Evolutionary conservation across 2,113 vertebrate species (phyloP).

Genomic region (Scartelaos histophorus): DNA sequence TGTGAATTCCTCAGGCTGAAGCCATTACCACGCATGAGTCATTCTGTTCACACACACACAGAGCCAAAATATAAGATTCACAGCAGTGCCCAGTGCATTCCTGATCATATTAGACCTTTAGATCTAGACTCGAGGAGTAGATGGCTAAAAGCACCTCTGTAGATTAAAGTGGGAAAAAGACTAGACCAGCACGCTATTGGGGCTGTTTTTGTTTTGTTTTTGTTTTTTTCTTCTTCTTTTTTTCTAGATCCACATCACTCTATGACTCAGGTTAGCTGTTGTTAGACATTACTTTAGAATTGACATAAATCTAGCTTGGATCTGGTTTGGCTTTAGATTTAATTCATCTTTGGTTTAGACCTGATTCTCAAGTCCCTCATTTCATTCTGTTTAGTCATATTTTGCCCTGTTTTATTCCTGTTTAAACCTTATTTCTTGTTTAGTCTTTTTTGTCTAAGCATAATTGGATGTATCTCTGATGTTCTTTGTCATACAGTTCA

Average conservation of each 20-base stretch:
- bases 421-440: too few relatives aligned
- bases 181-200: neutral
- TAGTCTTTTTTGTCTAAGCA: too few relatives aligned
- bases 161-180: constrained; percentile 40
- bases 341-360: too few relatives aligned
- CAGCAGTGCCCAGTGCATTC: constrained; percentile 52
- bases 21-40: constrained; percentile 70
- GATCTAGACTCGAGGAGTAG: constrained; percentile 27
- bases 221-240: neutral
- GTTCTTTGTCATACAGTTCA: too few relatives aligned
- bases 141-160: constrained; percentile 36
- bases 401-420: too few relatives aligned
- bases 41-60: constrained; percentile 56
- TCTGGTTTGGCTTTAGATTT: too few relatives aligned
- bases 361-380: too few relatives aligned
- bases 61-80: constrained; percentile 53
- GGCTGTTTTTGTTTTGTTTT: neutral
- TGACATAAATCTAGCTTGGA: too few relatives aligned
- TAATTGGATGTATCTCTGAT: too few relatives aligned
- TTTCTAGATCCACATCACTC: neutral
- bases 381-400: too few relatives aligned
- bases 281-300: too few relatives aligned
- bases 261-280: too few relatives aligned
- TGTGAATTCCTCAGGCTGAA: constrained; percentile 50
- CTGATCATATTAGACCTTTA: constrained; percentile 48